Base-by-base conservation (phyloP, 2,113 vertebrate species). In the Etia nguti region DNA sequence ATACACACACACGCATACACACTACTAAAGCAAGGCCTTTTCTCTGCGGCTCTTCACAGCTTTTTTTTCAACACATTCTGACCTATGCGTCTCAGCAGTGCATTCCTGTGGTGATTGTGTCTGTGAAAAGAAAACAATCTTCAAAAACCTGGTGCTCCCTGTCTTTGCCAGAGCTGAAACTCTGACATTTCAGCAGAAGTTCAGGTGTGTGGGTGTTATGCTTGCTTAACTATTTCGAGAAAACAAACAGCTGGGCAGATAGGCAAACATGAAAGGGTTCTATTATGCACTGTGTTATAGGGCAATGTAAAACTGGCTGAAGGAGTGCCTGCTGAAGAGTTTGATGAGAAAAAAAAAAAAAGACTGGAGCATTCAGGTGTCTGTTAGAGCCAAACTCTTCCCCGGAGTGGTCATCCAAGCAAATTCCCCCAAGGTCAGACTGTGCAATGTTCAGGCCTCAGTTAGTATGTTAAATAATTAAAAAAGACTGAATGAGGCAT, bases 31-130 rank as follows among this genome's bases (percentile, higher is more conserved):
- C 34, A n/a, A 36, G 16, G 8, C 5, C 10, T 62, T 50, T 81
- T 68, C 62, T 88, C 60, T 36, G 26, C 20, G 59, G 70, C 54
- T 80, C 15, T 68, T 85, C 48, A 1, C 81, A 43, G 59, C 60
- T 82, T 89, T 87, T 80, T 80, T 75, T 55, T 36, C 55, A 90
- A 91, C 86, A 79, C 50, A n/a, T 50, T 79, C 84, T 85, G 92
- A 91, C 86, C 86, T 92, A 75, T 80, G 56, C 13, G 57, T 82
- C 77, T 79, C 80, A 13, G 62, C 54, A 3, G 34, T 52, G 60
- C 88, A 91, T 93, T 94, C 92, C 90, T 92, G 89, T 36, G 94
- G 88, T 24, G 86, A 84, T 68, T 84, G 55, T 84, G 85, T 88
- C 90, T 88, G 89, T 57, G 70, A 89, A 90, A 90, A 68, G 85